Base-by-base conservation (phyloP, 2,113 vertebrate genomes). In the Halcyon malimbica region DNA sequence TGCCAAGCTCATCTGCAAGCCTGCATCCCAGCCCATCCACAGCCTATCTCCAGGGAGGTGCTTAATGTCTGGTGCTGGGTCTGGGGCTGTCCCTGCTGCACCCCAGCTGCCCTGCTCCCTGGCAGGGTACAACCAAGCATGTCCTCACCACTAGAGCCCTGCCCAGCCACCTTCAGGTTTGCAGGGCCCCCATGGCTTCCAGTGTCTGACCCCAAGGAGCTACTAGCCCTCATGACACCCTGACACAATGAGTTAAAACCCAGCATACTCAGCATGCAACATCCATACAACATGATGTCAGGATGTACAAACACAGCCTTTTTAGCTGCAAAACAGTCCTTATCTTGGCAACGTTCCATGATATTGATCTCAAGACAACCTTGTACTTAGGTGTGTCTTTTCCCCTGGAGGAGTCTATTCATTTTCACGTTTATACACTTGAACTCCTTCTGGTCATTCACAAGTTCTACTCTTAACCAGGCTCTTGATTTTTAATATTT, bases 1-100 rank as follows among this genome's bases (percentile, higher is more conserved):
- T 39, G 26, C 10, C 2, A 2, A 76, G 6, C 35, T 64, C 20
- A 26, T 7, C 7, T 0, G 0, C 9, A 39, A 26, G 18, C 33
- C 53, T 13, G 3, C 1, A 6, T 57, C 17, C 70, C 42, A 62
- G 29, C 12, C 37, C 39, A 6, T 64, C n/a, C 23, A 63, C 42
- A 31, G 35, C 4, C 25, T 5, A 2, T 63, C 37, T 16, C 29
- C 59, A 53, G 19, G 42, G 15, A 59, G 7, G 2, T 65, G 33
- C 12, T 17, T 6, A 1, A 1, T 16, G 21, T 5, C 48, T 9
- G 8, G 29, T 57, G 25, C 39, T 60, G 21, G 12, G 41, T 11
- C 16, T 67, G 46, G 12, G 41, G 12, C 16, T 67, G 46, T 7
- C 29, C 21, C 46, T 46, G n/a, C 9, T 37, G 14, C 1, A 8